A percentile compares a stretch with the other conserved stretches of the same genome.
phyloP scores from a whole-genome alignment of 2,888 invertebrate genomes.

The Megaustenia siamemsis region DNA sequence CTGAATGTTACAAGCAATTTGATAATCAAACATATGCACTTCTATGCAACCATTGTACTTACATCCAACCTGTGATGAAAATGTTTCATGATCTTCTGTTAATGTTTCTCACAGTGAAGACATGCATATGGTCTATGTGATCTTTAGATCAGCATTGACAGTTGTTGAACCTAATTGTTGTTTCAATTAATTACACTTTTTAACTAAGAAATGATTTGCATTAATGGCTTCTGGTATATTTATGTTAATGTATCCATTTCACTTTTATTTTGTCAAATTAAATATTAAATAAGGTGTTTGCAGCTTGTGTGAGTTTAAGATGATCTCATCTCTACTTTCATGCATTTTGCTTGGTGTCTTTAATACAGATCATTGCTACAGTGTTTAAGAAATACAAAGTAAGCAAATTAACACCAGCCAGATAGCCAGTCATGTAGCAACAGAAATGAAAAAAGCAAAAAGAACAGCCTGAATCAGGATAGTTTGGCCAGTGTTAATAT shows the following conservation, averaged over 20 bases:
- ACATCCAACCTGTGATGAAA: conserved; percentile 7
- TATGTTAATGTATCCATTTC: neutral
- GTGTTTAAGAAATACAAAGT: too few relatives aligned
- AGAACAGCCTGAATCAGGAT: too few relatives aligned
- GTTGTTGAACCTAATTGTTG: neutral
- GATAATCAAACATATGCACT: conserved; percentile 5
- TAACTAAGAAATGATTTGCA: neutral
- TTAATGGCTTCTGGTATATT: neutral
- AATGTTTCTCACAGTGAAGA: neutral
- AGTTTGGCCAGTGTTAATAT: too few relatives aligned
- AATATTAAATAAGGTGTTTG: neutral
- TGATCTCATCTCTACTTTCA: neutral
- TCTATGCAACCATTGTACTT: conserved; percentile 25
- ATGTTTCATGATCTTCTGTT: neutral
- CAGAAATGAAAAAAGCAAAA: too few relatives aligned
- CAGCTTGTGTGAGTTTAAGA: neutral
- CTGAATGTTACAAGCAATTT: conserved; percentile 1
- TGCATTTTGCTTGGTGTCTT: neutral
- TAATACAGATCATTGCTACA: too few relatives aligned
- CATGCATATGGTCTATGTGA: neutral
- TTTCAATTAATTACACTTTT: neutral
- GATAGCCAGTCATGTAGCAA: too few relatives aligned
- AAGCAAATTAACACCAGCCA: too few relatives aligned
- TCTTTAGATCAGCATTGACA: neutral
- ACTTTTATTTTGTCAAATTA: neutral